Conservation (phyloP, 2,888 invertebrate species). For the Apantesis nais region DNA sequence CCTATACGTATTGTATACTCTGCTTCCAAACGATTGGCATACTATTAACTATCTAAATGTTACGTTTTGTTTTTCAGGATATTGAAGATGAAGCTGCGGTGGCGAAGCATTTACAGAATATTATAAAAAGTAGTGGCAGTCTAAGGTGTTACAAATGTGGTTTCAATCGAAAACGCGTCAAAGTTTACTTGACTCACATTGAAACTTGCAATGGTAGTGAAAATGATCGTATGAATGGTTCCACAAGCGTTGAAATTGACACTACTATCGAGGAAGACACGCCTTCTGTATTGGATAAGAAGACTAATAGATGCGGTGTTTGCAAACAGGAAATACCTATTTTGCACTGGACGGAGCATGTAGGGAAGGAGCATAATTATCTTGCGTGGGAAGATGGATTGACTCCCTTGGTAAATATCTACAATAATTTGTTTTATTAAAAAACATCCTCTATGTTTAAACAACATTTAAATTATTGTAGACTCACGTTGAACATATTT, state of each 20-base stretch:
- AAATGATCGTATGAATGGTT: slow-evolving; percentile 16
- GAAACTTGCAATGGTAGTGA: slow-evolving; percentile 45
- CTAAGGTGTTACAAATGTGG: slow-evolving; percentile 58
- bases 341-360: slow-evolving; percentile 52
- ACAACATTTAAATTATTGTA: neutral
- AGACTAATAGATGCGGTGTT: slow-evolving; percentile 20
- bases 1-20: no score
- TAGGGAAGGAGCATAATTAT: slow-evolving; percentile 59
- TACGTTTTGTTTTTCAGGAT: slow-evolving; percentile 46
- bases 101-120: slow-evolving; percentile 44
- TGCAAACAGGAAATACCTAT: slow-evolving; percentile 13
- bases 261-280: neutral
- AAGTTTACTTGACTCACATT: slow-evolving; percentile 53
- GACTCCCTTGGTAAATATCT: slow-evolving; percentile 70
- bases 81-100: slow-evolving; percentile 43
- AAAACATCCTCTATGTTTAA: no score
- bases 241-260: slow-evolving; percentile 5
- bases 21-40: no score
- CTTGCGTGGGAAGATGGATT: slow-evolving; percentile 64
- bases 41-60: neutral
- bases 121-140: slow-evolving; percentile 37
- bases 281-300: slow-evolving; percentile 10
- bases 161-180: slow-evolving; percentile 50
- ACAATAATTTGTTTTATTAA: no score
- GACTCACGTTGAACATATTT: no score